phyloP scores from a whole-genome alignment of 2,113 vertebrate species.

The Cisticola juncidis region DNA sequence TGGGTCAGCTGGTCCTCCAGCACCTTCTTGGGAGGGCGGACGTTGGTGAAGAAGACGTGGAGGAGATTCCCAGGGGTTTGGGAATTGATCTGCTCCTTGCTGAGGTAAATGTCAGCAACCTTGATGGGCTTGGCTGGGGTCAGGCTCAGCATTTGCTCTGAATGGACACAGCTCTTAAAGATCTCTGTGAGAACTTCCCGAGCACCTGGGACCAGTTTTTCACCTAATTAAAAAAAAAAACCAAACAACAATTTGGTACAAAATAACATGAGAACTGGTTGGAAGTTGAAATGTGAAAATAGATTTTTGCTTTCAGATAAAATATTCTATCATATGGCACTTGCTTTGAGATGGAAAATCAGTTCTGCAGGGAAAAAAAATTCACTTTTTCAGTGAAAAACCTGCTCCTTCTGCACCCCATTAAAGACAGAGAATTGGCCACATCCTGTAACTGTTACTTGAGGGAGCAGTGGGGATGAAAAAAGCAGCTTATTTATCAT shows the following conservation, averaged over 20 bases:
- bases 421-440: not conserved
- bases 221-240: conserved; percentile 72
- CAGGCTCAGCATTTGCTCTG: conserved; percentile 93
- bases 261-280: accelerated
- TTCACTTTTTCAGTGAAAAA: not conserved
- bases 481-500: not conserved
- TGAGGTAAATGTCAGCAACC: conserved; percentile 94
- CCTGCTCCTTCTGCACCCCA: not conserved
- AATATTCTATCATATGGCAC: accelerated
- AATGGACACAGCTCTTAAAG: conserved; percentile 94
- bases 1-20: conserved; percentile 96
- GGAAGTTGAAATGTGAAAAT: not conserved
- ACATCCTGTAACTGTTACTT: not conserved
- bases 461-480: not conserved
- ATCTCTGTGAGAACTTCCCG: conserved; percentile 93
- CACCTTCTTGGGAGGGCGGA: conserved; percentile 93
- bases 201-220: conserved; percentile 89
- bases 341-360: not conserved
- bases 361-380: not conserved
- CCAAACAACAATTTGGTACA: not conserved
- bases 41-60: conserved; percentile 92
- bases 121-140: conserved; percentile 89
- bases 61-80: conserved; percentile 94
- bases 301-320: not conserved
- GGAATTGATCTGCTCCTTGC: conserved; percentile 96